These are phyloP conservation scores for Agelastica alni DNA, from an alignment of 2,888 invertebrate genomes.

Conservation along the genomic window DNA sequence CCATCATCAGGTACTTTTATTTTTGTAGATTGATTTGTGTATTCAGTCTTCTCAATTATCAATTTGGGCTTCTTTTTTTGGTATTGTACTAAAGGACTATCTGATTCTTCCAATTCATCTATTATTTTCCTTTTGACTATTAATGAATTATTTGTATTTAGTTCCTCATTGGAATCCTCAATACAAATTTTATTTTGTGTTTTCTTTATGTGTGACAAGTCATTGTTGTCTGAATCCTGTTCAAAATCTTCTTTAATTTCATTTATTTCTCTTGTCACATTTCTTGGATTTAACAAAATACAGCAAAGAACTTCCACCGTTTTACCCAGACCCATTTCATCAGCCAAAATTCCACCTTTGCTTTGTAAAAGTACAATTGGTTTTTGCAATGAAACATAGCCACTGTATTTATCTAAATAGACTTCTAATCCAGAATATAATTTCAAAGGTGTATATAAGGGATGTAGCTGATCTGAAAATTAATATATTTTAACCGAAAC, in stretches of 20 bases:
- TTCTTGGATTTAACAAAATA: slow-evolving; percentile 62
- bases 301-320: slow-evolving; percentile 75
- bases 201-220: slow-evolving; percentile 13
- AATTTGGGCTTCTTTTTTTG: slow-evolving; percentile 27
- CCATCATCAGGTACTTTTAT: slow-evolving; percentile 39
- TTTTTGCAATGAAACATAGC: slow-evolving; percentile 52
- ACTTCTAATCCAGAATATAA: slow-evolving; percentile 46
- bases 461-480: slow-evolving; percentile 44
- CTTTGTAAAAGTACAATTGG: slow-evolving; percentile 46
- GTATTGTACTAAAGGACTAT: slow-evolving; percentile 14
- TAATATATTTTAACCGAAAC: slow-evolving; percentile 1
- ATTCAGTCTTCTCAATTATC: slow-evolving; percentile 11
- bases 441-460: slow-evolving; percentile 45
- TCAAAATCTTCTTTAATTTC: not conserved
- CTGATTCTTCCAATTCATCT: not conserved
- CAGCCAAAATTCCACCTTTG: slow-evolving; percentile 74
- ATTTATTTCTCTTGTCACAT: slow-evolving; percentile 11
- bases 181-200: slow-evolving; percentile 25
- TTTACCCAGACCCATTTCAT: slow-evolving; percentile 84
- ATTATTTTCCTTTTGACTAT: not conserved
- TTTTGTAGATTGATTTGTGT: slow-evolving; percentile 36
- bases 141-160: not conserved
- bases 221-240: slow-evolving; percentile 18
- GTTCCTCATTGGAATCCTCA: slow-evolving; percentile 21
- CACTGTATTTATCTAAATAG: slow-evolving; percentile 57